phyloP scores from a whole-genome alignment of 2,113 vertebrate species.

The Setophaga coronata region DNA sequence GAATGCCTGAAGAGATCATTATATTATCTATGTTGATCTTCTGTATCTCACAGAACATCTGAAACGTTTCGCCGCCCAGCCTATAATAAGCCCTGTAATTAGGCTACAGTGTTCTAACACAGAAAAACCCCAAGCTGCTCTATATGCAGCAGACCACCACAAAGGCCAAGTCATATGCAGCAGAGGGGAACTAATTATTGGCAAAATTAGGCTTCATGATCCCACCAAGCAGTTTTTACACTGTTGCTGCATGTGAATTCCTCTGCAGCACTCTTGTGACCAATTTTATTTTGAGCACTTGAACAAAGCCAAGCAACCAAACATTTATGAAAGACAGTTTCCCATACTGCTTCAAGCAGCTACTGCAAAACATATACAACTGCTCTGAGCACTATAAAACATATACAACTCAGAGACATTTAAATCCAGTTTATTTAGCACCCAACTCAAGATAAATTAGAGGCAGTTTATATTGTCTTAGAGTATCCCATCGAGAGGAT shows the following conservation, averaged over 20 bases:
- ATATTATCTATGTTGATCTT: background rate
- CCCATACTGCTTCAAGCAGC: background rate
- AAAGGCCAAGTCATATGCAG: background rate
- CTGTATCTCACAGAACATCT: background rate
- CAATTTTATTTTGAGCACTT: background rate
- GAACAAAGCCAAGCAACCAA: background rate
- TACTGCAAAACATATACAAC: background rate
- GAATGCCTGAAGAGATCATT: background rate
- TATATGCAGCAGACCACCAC: background rate
- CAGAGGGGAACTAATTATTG: background rate
- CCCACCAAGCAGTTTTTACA: background rate
- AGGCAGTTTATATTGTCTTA: background rate
- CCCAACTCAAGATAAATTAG: background rate
- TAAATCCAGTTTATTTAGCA: background rate
- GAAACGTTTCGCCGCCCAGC: background rate
- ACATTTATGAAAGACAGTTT: background rate
- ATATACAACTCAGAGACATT: background rate
- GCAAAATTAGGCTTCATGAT: background rate
- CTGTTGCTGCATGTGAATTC: background rate
- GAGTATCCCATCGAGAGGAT: background rate
- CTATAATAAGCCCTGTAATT: slow-evolving; percentile 4
- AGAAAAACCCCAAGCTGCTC: background rate
- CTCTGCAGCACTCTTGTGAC: background rate
- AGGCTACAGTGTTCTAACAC: background rate
- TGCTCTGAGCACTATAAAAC: background rate